A percentile compares a stretch with the other conserved stretches of the same genome.
Conservation (phyloP, 2,113 vertebrate species). For the Australoheros scitulus region DNA sequence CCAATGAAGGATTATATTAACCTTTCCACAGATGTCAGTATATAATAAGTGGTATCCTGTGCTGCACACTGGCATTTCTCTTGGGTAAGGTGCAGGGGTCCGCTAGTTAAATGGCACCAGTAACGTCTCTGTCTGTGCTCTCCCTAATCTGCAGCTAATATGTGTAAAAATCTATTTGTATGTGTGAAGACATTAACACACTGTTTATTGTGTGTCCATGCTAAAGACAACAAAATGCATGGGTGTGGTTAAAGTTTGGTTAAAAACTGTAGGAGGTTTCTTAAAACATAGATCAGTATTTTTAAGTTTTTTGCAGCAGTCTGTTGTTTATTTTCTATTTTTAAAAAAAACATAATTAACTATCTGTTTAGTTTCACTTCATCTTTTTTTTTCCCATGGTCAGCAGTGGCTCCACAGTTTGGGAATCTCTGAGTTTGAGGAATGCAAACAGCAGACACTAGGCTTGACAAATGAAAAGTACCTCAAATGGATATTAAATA, state of each 20-base stretch:
- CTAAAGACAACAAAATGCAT: background rate
- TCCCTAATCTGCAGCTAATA: constrained; percentile 56
- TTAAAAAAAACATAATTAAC: no score
- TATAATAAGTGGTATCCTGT: constrained; percentile 66
- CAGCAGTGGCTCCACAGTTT: no score
- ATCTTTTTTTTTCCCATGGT: no score
- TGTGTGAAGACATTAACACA: background rate
- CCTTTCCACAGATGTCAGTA: constrained; percentile 76
- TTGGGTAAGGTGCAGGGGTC: constrained; percentile 67
- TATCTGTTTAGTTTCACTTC: no score
- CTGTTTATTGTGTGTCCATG: background rate
- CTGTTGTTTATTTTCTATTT: no score
- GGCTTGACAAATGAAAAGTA: background rate
- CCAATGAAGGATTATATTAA: constrained; percentile 76
- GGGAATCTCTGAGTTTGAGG: background rate
- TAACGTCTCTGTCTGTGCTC: constrained; percentile 66
- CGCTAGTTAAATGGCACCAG: constrained; percentile 77
- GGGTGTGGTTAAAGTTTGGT: background rate
- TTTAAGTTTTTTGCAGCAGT: background rate
- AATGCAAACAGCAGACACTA: background rate
- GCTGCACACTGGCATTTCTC: constrained; percentile 75
- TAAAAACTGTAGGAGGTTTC: background rate
- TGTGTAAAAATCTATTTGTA: background rate
- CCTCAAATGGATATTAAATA: background rate
- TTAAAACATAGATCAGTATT: background rate